phyloP scores from a whole-genome alignment of 2,113 vertebrate species.

The Semicossyphus pulcher region DNA sequence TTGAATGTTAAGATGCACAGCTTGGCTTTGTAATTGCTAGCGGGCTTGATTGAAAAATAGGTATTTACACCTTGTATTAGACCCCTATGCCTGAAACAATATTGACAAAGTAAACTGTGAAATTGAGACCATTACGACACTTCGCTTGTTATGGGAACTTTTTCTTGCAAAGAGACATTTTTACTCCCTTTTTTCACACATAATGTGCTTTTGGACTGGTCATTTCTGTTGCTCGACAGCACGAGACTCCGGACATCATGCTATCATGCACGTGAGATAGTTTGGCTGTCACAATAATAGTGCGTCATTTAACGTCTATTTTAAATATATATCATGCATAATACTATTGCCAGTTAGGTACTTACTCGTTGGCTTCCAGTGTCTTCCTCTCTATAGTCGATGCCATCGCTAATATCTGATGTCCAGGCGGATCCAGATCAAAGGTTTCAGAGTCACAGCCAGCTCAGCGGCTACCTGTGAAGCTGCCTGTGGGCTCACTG shows the following conservation, averaged over 20 bases:
- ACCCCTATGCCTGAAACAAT: not conserved
- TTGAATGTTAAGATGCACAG: not conserved
- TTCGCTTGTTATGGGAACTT: not conserved
- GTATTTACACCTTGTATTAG: no score
- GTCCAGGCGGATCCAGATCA: slow-evolving; percentile 21
- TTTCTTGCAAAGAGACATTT: not conserved
- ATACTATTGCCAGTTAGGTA: slow-evolving; percentile 30
- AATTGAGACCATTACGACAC: not conserved
- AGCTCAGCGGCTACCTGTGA: slow-evolving; percentile 17
- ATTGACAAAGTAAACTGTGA: not conserved
- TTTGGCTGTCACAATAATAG: not conserved
- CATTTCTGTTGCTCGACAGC: not conserved
- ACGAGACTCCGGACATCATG: slow-evolving; percentile 8
- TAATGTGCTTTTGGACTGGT: not conserved
- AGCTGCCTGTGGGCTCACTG: slow-evolving; percentile 4
- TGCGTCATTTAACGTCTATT: not conserved
- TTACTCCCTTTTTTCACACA: not conserved
- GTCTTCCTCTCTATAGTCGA: slow-evolving; percentile 96
- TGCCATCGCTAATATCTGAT: slow-evolving; percentile 84
- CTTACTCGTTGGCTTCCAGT: slow-evolving; percentile 95
- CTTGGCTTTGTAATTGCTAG: not conserved
- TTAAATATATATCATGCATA: not conserved
- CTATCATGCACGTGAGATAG: not conserved
- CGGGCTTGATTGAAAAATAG: no score
- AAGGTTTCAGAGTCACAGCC: slow-evolving; percentile 10